Evolutionary conservation across 1,140 invertebrate species (phyloP).

Genomic region (Trachelipus rathkii): DNA sequence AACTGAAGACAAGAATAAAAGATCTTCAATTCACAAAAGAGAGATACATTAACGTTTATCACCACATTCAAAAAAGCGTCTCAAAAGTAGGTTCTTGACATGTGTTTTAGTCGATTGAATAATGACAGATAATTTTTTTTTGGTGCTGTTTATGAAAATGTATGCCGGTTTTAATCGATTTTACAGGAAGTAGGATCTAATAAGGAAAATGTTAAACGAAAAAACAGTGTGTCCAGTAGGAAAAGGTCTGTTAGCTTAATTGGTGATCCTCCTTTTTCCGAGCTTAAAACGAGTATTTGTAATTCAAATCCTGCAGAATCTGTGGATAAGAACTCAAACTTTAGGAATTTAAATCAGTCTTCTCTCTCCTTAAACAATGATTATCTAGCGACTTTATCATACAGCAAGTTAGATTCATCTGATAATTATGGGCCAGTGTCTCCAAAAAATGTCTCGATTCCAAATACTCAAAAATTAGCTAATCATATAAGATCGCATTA

Average conservation of each 20-base stretch:
- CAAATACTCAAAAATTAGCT: not conserved
- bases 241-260: not conserved
- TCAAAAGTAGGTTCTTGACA: not conserved
- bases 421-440: not conserved
- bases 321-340: not conserved
- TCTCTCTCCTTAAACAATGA: too few species aligned
- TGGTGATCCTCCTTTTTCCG: not conserved
- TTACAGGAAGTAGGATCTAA: too few species aligned
- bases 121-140: not conserved
- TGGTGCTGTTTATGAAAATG: not conserved
- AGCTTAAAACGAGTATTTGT: not conserved
- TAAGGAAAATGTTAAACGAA: not conserved
- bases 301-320: not conserved
- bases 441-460: not conserved
- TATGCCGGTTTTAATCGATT: not conserved
- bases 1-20: not conserved
- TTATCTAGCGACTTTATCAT: too few species aligned
- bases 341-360: not conserved
- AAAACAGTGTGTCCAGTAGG: not conserved
- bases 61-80: not conserved
- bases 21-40: conserved; percentile 1
- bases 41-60: not conserved
- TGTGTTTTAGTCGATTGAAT: not conserved
- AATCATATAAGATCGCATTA: not conserved
- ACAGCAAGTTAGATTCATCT: too few species aligned